Conservation (phyloP, 2,888 invertebrate species). For the Pasiphila rectangulata region DNA sequence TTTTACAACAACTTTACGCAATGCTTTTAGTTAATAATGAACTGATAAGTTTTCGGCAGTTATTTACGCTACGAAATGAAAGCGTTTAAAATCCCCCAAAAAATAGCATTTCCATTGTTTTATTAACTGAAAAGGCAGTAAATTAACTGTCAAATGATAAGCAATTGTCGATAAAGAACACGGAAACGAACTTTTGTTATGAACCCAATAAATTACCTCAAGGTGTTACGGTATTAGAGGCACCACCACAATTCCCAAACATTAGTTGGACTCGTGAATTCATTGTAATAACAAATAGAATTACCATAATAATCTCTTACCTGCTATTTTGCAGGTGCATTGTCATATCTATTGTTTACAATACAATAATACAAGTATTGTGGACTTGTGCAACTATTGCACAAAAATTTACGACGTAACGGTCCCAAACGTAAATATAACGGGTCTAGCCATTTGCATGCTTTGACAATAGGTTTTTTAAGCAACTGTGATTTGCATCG, state of each 20-base stretch:
- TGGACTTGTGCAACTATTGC: constrained; percentile 67
- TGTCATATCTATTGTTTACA: constrained; percentile 56
- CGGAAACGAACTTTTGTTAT: constrained; percentile 77
- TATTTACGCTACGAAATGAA: background rate
- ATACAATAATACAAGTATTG: constrained; percentile 38
- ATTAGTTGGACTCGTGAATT: constrained; percentile 56
- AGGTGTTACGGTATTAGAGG: constrained; percentile 65
- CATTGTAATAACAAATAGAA: constrained; percentile 56
- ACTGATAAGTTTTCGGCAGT: background rate
- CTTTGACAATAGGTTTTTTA: constrained; percentile 52
- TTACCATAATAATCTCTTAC: constrained; percentile 78
- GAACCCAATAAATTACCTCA: constrained; percentile 73
- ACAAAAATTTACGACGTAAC: constrained; percentile 54
- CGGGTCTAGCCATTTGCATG: constrained; percentile 65
- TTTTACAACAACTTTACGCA: too few relatives aligned
- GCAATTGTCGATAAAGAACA: constrained; percentile 68
- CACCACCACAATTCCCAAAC: constrained; percentile 74
- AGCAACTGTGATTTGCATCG: constrained; percentile 34
- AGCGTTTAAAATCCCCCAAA: constrained; percentile 15
- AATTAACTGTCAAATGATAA: constrained; percentile 70
- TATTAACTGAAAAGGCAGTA: constrained; percentile 46
- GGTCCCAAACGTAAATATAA: constrained; percentile 69
- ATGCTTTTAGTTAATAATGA: background rate
- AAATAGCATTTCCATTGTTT: constrained; percentile 25
- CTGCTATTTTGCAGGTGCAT: constrained; percentile 72